Evolutionary conservation across 2,888 invertebrate species (phyloP).

Genomic region (Heliconius charithonia): DNA sequence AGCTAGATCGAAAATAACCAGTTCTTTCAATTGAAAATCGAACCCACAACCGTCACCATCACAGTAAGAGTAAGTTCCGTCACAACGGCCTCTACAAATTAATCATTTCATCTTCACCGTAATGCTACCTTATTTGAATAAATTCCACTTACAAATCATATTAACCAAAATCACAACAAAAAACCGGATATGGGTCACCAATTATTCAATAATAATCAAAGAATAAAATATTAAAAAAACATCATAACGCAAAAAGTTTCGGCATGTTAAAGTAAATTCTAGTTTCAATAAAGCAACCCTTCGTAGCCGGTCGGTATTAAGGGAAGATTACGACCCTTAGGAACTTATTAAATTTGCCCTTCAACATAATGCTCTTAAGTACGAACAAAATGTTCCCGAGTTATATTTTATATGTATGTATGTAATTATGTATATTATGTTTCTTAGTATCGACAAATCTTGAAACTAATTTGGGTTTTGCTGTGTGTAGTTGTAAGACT

Average conservation of each 20-base stretch:
- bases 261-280: conserved; percentile 45
- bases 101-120: neutral
- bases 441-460: neutral
- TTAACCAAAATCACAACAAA: neutral
- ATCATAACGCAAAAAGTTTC: conserved; percentile 23
- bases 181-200: neutral
- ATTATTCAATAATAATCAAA: neutral
- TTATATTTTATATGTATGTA: conserved; percentile 46
- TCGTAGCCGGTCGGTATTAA: conserved; percentile 43
- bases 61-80: too few relatives aligned
- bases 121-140: neutral
- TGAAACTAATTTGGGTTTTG: neutral
- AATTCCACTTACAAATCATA: neutral
- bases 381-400: conserved; percentile 29
- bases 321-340: conserved; percentile 46
- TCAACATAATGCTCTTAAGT: conserved; percentile 48
- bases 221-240: conserved; percentile 13
- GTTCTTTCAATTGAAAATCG: too few relatives aligned
- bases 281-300: conserved; percentile 48
- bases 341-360: conserved; percentile 50
- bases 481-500: neutral
- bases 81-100: too few relatives aligned
- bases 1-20: too few relatives aligned
- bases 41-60: too few relatives aligned
- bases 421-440: conserved; percentile 35